Evolutionary conservation across 1,140 invertebrate genomes (phyloP).

Genomic region (Zophobas morio): DNA sequence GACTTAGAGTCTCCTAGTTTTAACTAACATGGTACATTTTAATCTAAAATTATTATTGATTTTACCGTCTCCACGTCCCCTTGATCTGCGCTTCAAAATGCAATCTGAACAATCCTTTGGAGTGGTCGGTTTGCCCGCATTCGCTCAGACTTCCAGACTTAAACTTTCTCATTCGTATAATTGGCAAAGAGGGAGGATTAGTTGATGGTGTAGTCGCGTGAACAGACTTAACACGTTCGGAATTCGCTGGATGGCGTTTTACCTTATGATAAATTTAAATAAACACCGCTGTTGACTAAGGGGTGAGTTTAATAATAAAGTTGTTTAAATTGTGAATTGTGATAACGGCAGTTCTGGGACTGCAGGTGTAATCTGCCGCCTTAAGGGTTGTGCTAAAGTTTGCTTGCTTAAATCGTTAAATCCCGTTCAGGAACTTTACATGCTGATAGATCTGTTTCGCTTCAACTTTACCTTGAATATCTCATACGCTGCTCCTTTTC

Average conservation of each 20-base stretch:
- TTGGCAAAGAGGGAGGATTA: neutral
- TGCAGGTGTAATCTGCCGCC: slow-evolving; percentile 51
- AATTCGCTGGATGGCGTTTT: slow-evolving; percentile 14
- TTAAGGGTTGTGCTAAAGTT: slow-evolving; percentile 51
- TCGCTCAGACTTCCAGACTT: neutral
- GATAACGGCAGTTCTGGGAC: slow-evolving; percentile 45
- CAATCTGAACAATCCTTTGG: neutral
- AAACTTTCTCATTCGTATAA: neutral
- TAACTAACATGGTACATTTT: no score
- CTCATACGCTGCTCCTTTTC: slow-evolving; percentile 34
- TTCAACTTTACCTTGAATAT: slow-evolving; percentile 24
- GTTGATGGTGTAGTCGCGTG: neutral
- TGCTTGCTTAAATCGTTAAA: slow-evolving; percentile 49
- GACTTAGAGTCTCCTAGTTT: no score
- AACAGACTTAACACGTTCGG: slow-evolving; percentile 19
- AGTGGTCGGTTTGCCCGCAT: neutral
- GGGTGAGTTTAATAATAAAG: slow-evolving; percentile 44
- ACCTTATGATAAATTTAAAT: slow-evolving; percentile 36
- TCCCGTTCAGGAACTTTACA: slow-evolving; percentile 47
- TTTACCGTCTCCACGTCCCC: neutral
- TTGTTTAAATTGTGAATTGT: slow-evolving; percentile 52
- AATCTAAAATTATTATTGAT: no score
- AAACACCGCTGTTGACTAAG: slow-evolving; percentile 41
- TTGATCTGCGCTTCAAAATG: neutral
- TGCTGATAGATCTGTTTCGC: slow-evolving; percentile 45